Percentiles rank a stretch among this genome's conserved stretches.
phyloP scores from a whole-genome alignment of 2,888 invertebrate genomes.

The Hirtodrosophila alboralis region DNA sequence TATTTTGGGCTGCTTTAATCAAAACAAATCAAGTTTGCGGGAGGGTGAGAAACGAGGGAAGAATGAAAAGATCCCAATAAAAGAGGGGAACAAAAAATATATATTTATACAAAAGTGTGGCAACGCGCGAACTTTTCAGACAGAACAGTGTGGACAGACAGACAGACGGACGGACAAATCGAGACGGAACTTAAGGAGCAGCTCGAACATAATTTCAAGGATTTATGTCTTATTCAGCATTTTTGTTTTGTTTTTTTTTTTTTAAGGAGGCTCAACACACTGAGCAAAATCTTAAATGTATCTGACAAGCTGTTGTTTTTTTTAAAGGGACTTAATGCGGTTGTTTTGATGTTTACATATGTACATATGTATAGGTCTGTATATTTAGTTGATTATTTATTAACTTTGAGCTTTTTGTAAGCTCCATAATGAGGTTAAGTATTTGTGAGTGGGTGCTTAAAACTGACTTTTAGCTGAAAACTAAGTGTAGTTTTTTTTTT shows the following conservation, averaged over 20 bases:
- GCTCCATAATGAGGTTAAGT: conserved; percentile 37
- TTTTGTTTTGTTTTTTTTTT: too few species aligned
- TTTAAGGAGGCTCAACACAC: conserved; percentile 39
- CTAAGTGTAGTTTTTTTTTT: too few species aligned
- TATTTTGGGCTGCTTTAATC: conserved; percentile 61
- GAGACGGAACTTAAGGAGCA: conserved; percentile 48
- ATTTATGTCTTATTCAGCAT: conserved; percentile 75
- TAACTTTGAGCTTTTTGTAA: conserved; percentile 3
- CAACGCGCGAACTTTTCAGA: conserved; percentile 32
- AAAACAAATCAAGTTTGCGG: conserved; percentile 69
- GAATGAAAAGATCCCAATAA: conserved; percentile 38
- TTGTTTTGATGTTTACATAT: conserved; percentile 49
- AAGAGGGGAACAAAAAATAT: conserved; percentile 39
- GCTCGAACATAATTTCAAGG: conserved; percentile 69
- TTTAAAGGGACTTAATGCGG: conserved; percentile 28
- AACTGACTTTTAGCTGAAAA: too few species aligned
- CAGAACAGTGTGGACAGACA: conserved; percentile 2
- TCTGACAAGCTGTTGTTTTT: conserved; percentile 46
- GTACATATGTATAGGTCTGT: neutral
- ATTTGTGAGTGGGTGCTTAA: neutral
- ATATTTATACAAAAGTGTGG: conserved; percentile 60
- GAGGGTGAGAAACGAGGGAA: conserved; percentile 2
- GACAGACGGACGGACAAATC: conserved; percentile 3
- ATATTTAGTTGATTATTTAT: too few species aligned
- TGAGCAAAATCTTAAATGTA: conserved; percentile 42